Evolutionary conservation across 1,140 invertebrate species (phyloP), one percentile per base, ranked within the genome.

Genomic region (Pollicipes pollicipes): DNA sequence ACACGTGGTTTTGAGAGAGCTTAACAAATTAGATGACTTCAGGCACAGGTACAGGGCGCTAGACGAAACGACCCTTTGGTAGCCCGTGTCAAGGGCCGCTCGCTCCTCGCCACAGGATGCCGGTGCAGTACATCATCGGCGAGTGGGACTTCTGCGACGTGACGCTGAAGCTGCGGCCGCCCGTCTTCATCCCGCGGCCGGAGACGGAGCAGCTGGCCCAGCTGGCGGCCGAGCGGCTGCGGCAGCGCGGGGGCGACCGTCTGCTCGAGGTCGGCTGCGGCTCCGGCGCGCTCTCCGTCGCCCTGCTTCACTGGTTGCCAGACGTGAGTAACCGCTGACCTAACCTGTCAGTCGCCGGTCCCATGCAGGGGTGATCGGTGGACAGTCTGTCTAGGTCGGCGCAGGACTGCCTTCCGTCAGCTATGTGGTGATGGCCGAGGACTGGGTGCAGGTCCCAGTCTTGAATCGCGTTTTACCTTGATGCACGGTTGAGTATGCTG

Each of bases 91-190:
- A n/a, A n/a, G n/a, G n/a, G n/a, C n/a, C n/a, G n/a, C n/a, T n/a
- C n/a, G n/a, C n/a, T n/a, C n/a, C n/a, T n/a, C n/a, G n/a, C n/a
- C n/a, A n/a, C 45, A 86, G 86, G 73, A 85, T 87, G 83, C 88
- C 88, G 45, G 79, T 89, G 30, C 88, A 89, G 75, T 89, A 89
- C 73, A 85, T 90, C 72, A 82, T 89, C 70, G 84, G 85, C 37
- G 84, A 88, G 78, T 89, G 88, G 88, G 85, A 88, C 76, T 90
- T 90, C 74, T 79, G 84, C 76, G 83, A 87, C 73, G 78, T 89
- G 26, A 85, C 81, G 0, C 76, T 90, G 8, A 85, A 85, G 76
- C 81, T 88, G 72, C 78, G 80, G 17, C 85, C 86, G 26, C 87
- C 88, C 6, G 83, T 89, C 63, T 88, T 90, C 70, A 89, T 90